A percentile compares a stretch with the other conserved stretches of the same genome.
Evolutionary conservation across 2,888 invertebrate genomes (phyloP).

Genomic region (Notodonta dromedarius): DNA sequence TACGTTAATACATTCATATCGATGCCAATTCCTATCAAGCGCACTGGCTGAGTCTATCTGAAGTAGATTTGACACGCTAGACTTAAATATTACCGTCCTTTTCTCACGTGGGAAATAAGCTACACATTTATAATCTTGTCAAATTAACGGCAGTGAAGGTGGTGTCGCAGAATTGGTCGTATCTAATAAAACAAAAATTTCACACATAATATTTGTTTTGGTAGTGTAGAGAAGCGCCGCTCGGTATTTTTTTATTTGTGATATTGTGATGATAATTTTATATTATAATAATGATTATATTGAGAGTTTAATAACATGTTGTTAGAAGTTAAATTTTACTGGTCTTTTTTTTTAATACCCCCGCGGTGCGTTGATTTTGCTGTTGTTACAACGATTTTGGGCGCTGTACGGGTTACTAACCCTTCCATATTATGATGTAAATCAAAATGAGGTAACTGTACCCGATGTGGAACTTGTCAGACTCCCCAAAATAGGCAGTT

Average conservation of each 20-base stretch:
- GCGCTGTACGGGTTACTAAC: neutral
- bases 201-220: conserved; percentile 32
- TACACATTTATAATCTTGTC: neutral
- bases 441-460: neutral
- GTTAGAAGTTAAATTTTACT: conserved; percentile 74
- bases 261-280: conserved; percentile 80
- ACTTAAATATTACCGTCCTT: neutral
- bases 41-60: too few species aligned
- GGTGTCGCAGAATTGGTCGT: neutral
- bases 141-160: too few species aligned
- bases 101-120: neutral
- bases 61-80: conserved; percentile 19
- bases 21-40: conserved; percentile 9
- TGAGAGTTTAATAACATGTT: conserved; percentile 79
- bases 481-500: too few species aligned
- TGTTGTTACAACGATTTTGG: conserved; percentile 30
- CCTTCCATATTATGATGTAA: neutral
- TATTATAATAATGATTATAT: conserved; percentile 49
- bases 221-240: conserved; percentile 43
- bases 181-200: conserved; percentile 30
- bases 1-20: conserved; percentile 45
- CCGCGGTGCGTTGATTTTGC: conserved; percentile 53
- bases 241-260: conserved; percentile 79
- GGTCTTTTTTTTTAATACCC: conserved; percentile 58
- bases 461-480: too few species aligned